These are phyloP conservation scores for Lycaon pictus DNA, from an alignment of 2,113 vertebrate species.

Conservation along the genomic window DNA sequence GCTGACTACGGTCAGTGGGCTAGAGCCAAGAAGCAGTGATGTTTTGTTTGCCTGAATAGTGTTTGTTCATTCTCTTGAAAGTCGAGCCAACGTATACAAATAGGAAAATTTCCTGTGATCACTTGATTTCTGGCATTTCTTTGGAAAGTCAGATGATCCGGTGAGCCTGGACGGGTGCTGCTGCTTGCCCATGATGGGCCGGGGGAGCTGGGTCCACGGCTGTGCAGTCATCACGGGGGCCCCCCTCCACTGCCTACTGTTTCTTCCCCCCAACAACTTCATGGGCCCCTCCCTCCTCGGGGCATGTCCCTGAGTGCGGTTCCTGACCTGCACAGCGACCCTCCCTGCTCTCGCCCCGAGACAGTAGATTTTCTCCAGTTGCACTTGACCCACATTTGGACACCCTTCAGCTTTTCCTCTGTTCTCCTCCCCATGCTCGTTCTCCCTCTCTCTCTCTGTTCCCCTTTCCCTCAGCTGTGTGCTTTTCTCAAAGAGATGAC, in stretches of 20 bases:
- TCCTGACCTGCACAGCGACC: not conserved
- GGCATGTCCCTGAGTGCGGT: not conserved
- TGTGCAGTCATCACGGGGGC: not conserved
- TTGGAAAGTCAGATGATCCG: not conserved
- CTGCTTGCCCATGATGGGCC: fast-evolving
- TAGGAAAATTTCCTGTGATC: not conserved
- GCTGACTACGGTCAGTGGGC: not conserved
- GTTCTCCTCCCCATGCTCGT: fast-evolving
- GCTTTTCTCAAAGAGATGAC: not conserved
- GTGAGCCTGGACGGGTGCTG: not conserved
- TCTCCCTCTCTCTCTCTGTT: not conserved
- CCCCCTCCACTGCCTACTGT: not conserved
- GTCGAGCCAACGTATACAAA: not conserved
- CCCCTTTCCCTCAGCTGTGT: not conserved
- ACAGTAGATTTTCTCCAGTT: not conserved
- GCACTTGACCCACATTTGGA: too few species aligned
- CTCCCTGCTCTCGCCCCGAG: not conserved
- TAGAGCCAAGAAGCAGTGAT: not conserved
- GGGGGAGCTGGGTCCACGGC: not conserved
- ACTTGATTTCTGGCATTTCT: not conserved
- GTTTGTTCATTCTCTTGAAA: not conserved
- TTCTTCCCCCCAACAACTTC: not conserved
- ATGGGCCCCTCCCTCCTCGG: not conserved
- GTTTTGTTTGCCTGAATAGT: not conserved
- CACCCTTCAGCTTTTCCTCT: not conserved